Percentiles rank a stretch among this genome's conserved stretches.
Conservation (phyloP, 2,113 vertebrate species). For the Callipepla squamata region DNA sequence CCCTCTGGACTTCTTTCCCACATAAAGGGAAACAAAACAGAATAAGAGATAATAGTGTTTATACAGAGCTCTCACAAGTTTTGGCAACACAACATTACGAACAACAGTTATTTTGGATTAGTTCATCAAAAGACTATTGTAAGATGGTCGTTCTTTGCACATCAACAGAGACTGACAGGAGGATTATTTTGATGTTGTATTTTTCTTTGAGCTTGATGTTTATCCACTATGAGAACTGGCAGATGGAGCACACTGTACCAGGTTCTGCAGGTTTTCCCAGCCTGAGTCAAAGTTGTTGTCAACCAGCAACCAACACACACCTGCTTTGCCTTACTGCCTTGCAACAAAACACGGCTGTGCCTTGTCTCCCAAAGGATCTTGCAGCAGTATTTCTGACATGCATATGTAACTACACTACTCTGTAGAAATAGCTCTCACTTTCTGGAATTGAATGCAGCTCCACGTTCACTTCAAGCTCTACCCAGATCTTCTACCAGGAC, state of each 20-base stretch:
- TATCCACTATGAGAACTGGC: background rate
- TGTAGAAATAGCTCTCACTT: background rate
- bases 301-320: background rate
- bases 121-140: background rate
- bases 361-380: background rate
- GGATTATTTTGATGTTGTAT: background rate
- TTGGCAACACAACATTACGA: background rate
- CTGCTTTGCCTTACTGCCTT: background rate
- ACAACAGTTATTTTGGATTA: background rate
- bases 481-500: background rate
- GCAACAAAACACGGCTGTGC: background rate
- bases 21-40: background rate
- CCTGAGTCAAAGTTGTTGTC: background rate
- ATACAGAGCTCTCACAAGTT: background rate
- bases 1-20: background rate
- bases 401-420: background rate
- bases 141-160: background rate
- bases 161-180: background rate
- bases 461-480: background rate
- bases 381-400: background rate
- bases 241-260: background rate
- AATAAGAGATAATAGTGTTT: background rate
- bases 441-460: background rate
- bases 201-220: background rate
- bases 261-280: background rate